Base-by-base conservation (phyloP, 2,888 invertebrate genomes). In the Ophonus ardosiacus region DNA sequence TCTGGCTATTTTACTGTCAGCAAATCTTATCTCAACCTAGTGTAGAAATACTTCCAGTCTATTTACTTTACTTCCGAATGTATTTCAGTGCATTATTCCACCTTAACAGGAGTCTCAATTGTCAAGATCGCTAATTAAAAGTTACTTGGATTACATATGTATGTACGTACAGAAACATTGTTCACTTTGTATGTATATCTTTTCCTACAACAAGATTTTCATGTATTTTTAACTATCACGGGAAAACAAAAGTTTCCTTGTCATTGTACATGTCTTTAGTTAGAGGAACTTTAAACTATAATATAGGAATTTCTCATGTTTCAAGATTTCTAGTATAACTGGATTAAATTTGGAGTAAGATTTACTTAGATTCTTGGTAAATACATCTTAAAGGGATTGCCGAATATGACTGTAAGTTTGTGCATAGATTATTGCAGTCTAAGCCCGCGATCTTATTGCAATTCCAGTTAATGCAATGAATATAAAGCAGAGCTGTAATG, bases 351-450 rank as follows among this genome's bases (percentile, higher is more conserved):
- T 51, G 13, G 43, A 51, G 43, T 10, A 51, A 51, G 43, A 51
- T 51, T 51, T 51, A 10, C 43, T 51, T 51, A 51, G 43, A 51
- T 51, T 61, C 59, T 61, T 61, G 8, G 59, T 63, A 63, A 21
- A 21, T 68, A 68, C 13, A 68, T 43, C 71, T 74, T 43, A 38
- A 17, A 43, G 71, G 40, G 8, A 43, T 43, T 43, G 24, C 71
- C 18, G 10, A 43, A 74, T 74, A 40, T 40, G 43, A 40, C 40
- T 74, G 21, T 18, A 74, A 74, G 71, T 74, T 74, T 43, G 71
- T 74, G 43, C 71, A 74, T 74, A 74, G 71, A 18, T 74, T 74
- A 74, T 74, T 74, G 71, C 71, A 74, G 17, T 40, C 18, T 43
- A 40, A 74, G 43, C 43, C 71, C 18, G 17, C 18, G 43, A 74